Percentiles rank a stretch among this genome's conserved stretches.
These are phyloP conservation scores for Cataglyphis altisquamis DNA, from an alignment of 2,888 invertebrate species.

Conservation along the genomic window DNA sequence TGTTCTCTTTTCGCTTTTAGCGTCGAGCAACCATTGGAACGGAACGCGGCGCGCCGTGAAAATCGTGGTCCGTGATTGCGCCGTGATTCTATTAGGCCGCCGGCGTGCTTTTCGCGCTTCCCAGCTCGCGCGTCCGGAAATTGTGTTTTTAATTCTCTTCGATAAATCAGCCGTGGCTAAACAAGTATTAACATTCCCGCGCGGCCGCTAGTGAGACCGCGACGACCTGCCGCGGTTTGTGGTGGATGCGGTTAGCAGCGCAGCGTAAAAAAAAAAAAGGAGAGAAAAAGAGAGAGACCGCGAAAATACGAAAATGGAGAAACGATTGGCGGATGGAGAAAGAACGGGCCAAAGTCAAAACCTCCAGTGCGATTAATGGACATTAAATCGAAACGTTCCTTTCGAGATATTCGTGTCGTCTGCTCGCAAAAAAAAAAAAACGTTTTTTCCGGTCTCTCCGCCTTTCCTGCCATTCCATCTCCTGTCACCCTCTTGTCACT, in stretches of 20 bases:
- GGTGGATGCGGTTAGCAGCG: conserved; percentile 30
- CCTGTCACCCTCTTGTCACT: conserved; percentile 46
- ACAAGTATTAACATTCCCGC: conserved; percentile 82
- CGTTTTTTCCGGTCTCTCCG: background rate
- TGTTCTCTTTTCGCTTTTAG: conserved; percentile 46
- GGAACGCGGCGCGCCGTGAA: conserved; percentile 63
- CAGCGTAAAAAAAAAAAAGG: background rate
- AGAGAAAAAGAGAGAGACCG: conserved; percentile 14
- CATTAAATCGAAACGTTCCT: conserved; percentile 80
- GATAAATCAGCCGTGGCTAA: conserved; percentile 82
- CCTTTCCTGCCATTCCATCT: conserved; percentile 15
- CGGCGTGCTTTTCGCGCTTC: conserved; percentile 69
- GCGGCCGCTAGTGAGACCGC: conserved; percentile 60
- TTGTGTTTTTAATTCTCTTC: conserved; percentile 82
- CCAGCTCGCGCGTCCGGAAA: conserved; percentile 74
- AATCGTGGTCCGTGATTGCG: conserved; percentile 79
- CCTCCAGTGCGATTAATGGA: conserved; percentile 79
- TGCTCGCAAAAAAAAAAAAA: conserved; percentile 53
- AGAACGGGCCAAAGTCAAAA: conserved; percentile 68
- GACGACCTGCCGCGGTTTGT: conserved; percentile 42
- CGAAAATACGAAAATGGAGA: conserved; percentile 43
- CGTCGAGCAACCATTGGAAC: background rate
- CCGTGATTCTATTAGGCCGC: conserved; percentile 81
- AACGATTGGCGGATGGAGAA: conserved; percentile 47
- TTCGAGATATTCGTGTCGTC: conserved; percentile 70